These are phyloP conservation scores for Lycorma delicatula DNA, from an alignment of 1,140 invertebrate genomes.

Conservation along the genomic window DNA sequence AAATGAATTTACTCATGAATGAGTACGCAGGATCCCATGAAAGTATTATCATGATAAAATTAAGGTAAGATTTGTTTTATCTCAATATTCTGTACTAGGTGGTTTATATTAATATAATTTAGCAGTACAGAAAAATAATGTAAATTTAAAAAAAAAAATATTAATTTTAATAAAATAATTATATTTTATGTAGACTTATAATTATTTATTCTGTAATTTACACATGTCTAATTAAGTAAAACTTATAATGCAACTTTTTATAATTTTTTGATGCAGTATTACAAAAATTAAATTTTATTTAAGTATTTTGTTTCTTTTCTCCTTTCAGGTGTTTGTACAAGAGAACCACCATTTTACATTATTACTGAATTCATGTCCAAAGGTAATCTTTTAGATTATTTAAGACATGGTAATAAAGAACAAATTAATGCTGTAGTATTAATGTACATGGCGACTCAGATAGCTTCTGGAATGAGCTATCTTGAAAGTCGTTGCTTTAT, in stretches of 20 bases:
- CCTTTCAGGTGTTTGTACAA: slow-evolving; percentile 76
- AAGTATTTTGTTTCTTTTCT: slow-evolving; percentile 10
- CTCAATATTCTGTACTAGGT: no score
- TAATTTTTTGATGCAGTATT: neutral
- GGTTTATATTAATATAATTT: no score
- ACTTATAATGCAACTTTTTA: neutral
- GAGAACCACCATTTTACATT: slow-evolving; percentile 98
- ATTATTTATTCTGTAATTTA: neutral
- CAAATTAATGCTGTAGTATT: slow-evolving; percentile 90
- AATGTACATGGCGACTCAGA: slow-evolving; percentile 99
- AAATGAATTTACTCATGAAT: no score
- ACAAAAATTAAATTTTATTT: neutral
- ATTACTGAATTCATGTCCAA: slow-evolving; percentile 99
- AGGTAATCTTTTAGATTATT: slow-evolving; percentile 93
- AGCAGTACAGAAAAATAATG: no score
- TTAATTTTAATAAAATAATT: no score
- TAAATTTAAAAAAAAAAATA: no score
- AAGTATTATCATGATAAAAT: no score
- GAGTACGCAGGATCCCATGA: no score
- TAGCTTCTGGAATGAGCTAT: slow-evolving; percentile 97
- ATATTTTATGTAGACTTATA: neutral
- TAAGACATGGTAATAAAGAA: slow-evolving; percentile 81
- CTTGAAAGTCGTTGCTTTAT: slow-evolving; percentile 94
- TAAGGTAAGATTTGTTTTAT: no score
- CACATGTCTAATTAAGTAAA: no score